Conservation (phyloP, 1,140 invertebrate genomes). For the Drosophila parabipectinata region DNA sequence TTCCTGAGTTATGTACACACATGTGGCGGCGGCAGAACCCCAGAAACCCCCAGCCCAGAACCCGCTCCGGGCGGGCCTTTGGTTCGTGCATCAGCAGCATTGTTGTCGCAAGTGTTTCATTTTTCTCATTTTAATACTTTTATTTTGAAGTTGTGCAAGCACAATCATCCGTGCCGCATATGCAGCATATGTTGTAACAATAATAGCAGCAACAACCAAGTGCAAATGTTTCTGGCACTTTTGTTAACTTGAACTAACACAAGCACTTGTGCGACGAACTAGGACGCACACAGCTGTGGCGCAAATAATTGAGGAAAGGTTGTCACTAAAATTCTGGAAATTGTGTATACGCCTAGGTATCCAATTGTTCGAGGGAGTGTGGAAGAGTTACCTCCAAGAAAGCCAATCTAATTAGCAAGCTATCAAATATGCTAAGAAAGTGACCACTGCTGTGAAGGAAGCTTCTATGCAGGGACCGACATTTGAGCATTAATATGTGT, state of each 20-base stretch:
- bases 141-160: conserved; percentile 54
- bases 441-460: not conserved
- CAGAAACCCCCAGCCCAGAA: not conserved
- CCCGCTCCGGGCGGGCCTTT: conserved; percentile 11
- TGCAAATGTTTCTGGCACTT: conserved; percentile 52
- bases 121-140: conserved; percentile 36
- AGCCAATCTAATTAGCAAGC: not conserved
- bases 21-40: conserved; percentile 22
- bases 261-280: conserved; percentile 17
- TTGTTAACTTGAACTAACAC: conserved; percentile 47
- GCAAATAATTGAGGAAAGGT: not conserved
- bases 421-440: conserved; percentile 1
- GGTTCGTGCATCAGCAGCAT: conserved; percentile 15
- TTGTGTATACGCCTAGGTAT: not conserved
- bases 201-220: conserved; percentile 45
- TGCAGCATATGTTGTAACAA: conserved; percentile 63
- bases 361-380: not conserved
- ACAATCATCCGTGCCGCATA: conserved; percentile 58
- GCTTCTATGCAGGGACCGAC: not conserved
- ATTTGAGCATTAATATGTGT: not conserved
- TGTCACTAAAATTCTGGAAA: not conserved
- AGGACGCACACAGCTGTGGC: conserved; percentile 6
- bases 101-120: conserved; percentile 71
- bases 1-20: conserved; percentile 34
- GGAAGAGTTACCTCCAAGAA: not conserved